Base-by-base conservation (phyloP, 2,888 invertebrate genomes). In the Sialis fuliginosa region DNA sequence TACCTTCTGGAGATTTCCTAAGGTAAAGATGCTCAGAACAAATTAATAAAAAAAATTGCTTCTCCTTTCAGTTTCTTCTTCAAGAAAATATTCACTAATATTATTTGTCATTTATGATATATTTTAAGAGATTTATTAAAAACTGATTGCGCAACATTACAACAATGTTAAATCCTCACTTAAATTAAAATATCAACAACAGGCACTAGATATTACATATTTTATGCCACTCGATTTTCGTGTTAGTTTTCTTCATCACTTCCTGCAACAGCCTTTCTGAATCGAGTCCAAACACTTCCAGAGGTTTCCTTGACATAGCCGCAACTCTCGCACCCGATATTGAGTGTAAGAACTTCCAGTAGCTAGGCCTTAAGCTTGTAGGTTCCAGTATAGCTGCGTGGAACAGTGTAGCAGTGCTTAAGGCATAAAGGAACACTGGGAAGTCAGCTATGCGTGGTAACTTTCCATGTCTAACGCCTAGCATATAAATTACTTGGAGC, bases 311-410 rank as follows among this genome's bases (percentile, higher is more conserved):
- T 55, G 72, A 67, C 70, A 79, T 79, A 42, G 65, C 63, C 30
- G 71, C 72, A 51, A 79, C 68, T 57, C 79, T 79, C 61, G 75
- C 78, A 40, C 81, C 83, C 1, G 88, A 88, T 51, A 87, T 69
- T 49, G 72, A 72, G 52, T 76, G 72, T 39, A 90, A 66, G 62
- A 89, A 89, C 59, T 79, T 82, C 75, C 81, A 86, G 63, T 90
- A 90, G 47, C 84, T 85, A n/a, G 78, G 71, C 52, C 88, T 70
- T 51, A 90, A 62, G 57, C 79, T 80, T 49, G 79, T 79, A 1
- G 88, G 85, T 60, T 90, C 89, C 49, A 87, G 57, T 35, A 86
- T 74, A 46, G 81, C 85, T 6, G 78, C 78, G 63, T 86, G 85
- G 60, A 87, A 85, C 35, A 87, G 69, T 50, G 81, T 65, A 8